These are phyloP conservation scores for Okamejei kenojei DNA, from an alignment of 2,797 vertebrate genomes.

Conservation along the genomic window DNA sequence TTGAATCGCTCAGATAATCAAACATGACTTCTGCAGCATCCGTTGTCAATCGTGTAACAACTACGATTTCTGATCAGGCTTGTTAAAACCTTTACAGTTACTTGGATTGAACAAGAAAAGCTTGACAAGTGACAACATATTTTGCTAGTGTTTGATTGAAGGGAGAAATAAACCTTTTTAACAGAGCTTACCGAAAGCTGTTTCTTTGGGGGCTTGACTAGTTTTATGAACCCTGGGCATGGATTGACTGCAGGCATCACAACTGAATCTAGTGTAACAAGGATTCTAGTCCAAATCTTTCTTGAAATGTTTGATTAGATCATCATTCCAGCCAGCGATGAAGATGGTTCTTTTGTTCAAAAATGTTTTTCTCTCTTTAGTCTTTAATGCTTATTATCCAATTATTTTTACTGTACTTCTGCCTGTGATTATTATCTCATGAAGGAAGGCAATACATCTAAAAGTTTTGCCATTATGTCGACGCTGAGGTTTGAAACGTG, in stretches of 20 bases:
- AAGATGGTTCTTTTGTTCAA: background rate
- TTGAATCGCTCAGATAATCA: no score
- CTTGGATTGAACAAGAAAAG: no score
- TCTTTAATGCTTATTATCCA: background rate
- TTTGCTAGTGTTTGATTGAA: no score
- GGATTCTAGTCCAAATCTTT: background rate
- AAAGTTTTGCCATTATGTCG: background rate
- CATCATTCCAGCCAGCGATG: background rate
- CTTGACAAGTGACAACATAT: no score
- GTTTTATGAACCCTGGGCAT: background rate
- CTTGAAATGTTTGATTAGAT: background rate
- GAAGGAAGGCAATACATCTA: background rate
- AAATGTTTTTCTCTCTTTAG: background rate
- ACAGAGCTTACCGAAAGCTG: background rate
- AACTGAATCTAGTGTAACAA: background rate
- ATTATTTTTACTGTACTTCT: background rate
- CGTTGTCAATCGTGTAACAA: no score
- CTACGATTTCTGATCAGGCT: no score
- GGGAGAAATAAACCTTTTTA: no score
- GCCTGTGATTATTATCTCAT: background rate
- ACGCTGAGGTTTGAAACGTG: background rate
- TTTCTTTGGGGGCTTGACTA: background rate
- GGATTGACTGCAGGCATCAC: background rate
- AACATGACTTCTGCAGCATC: no score
- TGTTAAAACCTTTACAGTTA: no score